Evolutionary conservation across 2,113 vertebrate genomes (phyloP).

Genomic region (Balaenoptera acutorostrata): DNA sequence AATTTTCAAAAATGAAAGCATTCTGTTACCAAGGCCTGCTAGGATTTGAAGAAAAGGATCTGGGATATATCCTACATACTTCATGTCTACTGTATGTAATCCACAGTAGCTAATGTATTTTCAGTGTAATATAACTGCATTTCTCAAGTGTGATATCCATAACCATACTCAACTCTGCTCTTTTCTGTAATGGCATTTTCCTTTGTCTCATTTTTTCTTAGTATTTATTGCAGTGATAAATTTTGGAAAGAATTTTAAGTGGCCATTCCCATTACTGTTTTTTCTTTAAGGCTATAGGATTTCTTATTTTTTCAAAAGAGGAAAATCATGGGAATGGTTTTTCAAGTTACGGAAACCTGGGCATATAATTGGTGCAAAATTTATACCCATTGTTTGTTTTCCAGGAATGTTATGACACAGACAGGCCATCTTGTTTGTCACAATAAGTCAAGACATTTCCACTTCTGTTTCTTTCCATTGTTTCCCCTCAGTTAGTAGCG

Average conservation of each 20-base stretch:
- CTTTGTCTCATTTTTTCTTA: constrained; percentile 10
- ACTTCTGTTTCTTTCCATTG: background rate
- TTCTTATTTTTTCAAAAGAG: background rate
- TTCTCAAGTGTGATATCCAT: background rate
- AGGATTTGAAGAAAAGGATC: background rate
- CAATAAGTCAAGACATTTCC: background rate
- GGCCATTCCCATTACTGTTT: background rate
- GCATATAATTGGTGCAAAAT: background rate
- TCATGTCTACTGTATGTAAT: background rate
- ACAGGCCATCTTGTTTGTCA: background rate
- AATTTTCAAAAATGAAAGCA: background rate
- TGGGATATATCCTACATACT: background rate
- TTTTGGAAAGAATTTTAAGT: background rate
- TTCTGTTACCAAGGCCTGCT: background rate
- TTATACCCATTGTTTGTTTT: background rate
- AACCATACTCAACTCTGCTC: background rate
- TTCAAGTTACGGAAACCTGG: background rate
- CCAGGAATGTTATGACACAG: background rate
- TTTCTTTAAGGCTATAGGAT: background rate
- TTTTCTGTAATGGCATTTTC: background rate
- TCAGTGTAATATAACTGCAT: background rate
- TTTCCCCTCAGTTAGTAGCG: background rate
- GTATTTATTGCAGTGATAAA: background rate
- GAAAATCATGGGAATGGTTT: background rate
- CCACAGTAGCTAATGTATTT: background rate